Evolutionary conservation across 2,797 vertebrate genomes (phyloP).

Genomic region (Syngnathus acus): DNA sequence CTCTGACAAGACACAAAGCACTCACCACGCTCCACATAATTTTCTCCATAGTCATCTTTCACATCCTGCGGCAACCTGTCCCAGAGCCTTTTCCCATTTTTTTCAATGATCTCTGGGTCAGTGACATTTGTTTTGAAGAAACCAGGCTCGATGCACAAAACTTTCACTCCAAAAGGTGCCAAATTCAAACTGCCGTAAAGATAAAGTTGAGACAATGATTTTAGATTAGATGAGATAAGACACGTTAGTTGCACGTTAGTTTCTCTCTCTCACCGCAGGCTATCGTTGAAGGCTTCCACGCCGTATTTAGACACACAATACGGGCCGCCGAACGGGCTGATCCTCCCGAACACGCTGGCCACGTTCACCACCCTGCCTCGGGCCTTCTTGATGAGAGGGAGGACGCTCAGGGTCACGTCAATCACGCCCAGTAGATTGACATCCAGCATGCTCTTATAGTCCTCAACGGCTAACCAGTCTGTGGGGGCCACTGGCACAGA

Average conservation of each 20-base stretch:
- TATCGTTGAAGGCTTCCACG: conserved; percentile 71
- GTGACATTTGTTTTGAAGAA: conserved; percentile 68
- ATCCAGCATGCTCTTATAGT: conserved; percentile 61
- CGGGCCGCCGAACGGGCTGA: conserved; percentile 57
- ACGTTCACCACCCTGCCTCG: conserved; percentile 70
- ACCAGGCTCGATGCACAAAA: conserved; percentile 68
- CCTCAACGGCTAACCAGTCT: conserved; percentile 67
- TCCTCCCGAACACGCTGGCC: conserved; percentile 66
- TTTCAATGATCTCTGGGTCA: conserved; percentile 9
- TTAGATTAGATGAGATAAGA: too few relatives aligned
- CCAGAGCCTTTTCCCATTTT: conserved; percentile 44
- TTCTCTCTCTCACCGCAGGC: conserved; percentile 55
- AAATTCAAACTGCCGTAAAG: conserved; percentile 52
- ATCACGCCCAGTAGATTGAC: conserved; percentile 68
- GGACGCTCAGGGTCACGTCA: conserved; percentile 63
- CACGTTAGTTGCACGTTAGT: background rate
- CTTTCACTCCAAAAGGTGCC: conserved; percentile 62
- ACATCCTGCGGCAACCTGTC: conserved; percentile 54
- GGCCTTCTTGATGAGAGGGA: conserved; percentile 67
- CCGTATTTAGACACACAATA: conserved; percentile 69
- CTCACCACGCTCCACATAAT: conserved; percentile 46
- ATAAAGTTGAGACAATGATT: background rate
- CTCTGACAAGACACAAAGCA: conserved; percentile 16
- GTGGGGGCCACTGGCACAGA: conserved; percentile 43
- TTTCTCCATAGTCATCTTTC: conserved; percentile 60